phyloP scores from a whole-genome alignment of 2,113 vertebrate genomes.

The Dascyllus trimaculatus region DNA sequence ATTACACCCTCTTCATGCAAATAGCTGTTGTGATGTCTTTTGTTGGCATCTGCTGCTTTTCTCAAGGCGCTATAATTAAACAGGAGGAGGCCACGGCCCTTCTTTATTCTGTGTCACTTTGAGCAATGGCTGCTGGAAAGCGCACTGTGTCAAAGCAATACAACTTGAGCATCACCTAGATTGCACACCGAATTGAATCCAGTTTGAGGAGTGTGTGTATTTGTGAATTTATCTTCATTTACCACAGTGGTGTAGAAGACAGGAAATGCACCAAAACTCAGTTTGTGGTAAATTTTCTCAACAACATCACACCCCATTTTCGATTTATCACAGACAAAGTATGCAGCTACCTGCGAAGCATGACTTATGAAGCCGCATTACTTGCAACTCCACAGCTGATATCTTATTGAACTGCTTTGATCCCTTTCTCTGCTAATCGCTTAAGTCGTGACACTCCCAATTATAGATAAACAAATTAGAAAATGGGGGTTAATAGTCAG shows the following conservation, averaged over 20 bases:
- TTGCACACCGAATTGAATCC: constrained; percentile 43
- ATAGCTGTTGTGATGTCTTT: constrained; percentile 70
- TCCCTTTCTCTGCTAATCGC: constrained; percentile 8
- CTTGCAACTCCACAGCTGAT: constrained; percentile 8
- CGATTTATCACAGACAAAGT: constrained; percentile 12
- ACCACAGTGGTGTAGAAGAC: not conserved
- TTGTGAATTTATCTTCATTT: constrained; percentile 60
- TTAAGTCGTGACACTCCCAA: constrained; percentile 30
- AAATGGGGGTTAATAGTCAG: constrained; percentile 48
- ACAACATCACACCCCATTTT: not conserved
- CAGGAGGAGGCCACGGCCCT: constrained; percentile 52
- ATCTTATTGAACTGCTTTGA: constrained; percentile 17
- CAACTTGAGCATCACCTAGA: constrained; percentile 47
- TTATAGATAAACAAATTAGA: constrained; percentile 49
- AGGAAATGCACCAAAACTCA: constrained; percentile 34
- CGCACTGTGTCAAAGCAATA: constrained; percentile 43
- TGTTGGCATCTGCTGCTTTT: constrained; percentile 65
- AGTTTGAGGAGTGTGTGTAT: constrained; percentile 21
- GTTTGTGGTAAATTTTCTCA: constrained; percentile 18
- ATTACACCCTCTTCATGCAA: constrained; percentile 58
- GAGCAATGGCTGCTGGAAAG: constrained; percentile 59
- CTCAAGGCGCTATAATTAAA: constrained; percentile 71
- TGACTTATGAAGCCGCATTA: constrained; percentile 1
- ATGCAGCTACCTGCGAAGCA: not conserved
- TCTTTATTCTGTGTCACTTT: constrained; percentile 63